Conservation (phyloP, 1,140 invertebrate species). For the Leptinotarsa texana region DNA sequence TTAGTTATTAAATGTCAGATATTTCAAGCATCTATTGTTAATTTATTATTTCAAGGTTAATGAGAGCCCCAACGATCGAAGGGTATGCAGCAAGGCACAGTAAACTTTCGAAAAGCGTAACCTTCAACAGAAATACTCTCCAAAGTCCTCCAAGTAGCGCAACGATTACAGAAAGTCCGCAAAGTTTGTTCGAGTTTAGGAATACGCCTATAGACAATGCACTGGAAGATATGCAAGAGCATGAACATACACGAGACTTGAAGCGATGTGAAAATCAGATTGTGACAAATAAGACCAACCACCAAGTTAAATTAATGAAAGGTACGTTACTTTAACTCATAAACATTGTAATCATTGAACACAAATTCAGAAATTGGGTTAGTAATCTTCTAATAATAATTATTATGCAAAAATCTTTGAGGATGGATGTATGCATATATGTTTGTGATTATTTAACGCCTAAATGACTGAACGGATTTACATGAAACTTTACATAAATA, state of each 20-base stretch:
- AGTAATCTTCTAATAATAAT: too few relatives aligned
- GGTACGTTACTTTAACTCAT: conserved; percentile 32
- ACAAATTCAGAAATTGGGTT: too few relatives aligned
- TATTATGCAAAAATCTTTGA: too few relatives aligned
- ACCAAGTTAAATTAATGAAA: conserved; percentile 52
- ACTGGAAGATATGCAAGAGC: conserved; percentile 30
- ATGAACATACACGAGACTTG: conserved; percentile 39
- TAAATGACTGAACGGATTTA: too few relatives aligned
- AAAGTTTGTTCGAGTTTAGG: conserved; percentile 43
- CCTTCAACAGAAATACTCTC: conserved; percentile 82
- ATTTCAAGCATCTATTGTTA: too few relatives aligned
- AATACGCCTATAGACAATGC: conserved; percentile 38
- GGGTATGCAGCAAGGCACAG: conserved; percentile 85
- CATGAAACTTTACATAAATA: too few relatives aligned
- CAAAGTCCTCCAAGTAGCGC: conserved; percentile 72
- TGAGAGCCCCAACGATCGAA: conserved; percentile 79
- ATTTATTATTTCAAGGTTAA: conserved; percentile 54
- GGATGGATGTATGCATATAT: too few relatives aligned
- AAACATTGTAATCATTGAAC: not conserved
- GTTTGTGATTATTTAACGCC: too few relatives aligned
- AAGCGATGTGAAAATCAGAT: conserved; percentile 49
- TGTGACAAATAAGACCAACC: conserved; percentile 48
- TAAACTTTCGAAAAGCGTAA: conserved; percentile 86
- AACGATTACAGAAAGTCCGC: conserved; percentile 40
- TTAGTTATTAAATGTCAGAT: not conserved